Base-by-base conservation (phyloP, 2,113 vertebrate species). In the Amblyopsis rosae region DNA sequence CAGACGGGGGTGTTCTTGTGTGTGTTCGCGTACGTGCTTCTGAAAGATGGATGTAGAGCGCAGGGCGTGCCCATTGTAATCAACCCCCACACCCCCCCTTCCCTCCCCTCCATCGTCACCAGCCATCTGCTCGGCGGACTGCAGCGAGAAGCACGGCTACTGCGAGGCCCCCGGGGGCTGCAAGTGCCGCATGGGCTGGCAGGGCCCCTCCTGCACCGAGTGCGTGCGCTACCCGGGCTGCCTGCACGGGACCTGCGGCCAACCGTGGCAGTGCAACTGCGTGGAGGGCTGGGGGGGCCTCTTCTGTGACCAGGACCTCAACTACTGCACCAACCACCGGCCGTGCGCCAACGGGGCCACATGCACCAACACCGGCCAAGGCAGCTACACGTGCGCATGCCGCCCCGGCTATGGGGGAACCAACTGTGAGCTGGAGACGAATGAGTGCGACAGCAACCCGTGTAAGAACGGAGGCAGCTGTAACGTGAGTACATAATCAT, bases 391-490 rank as follows among this genome's bases (percentile, higher is more conserved):
- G 26, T 95, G 94, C 73, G 83, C 92, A 56, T 93, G 93, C 86
- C 86, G 87, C 58, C 86, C 94, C 0, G 92, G 93, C 11, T 94
- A 91, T 35, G 92, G 90, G 1, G 91, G 92, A 2, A 81, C 86
- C 49, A 92, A 91, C 82, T 97, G 96, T 19, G 93, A 95, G 15
- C 76, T 91, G 12, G 91, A 96, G 15, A 94, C 92, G 63, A 96
- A 95, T 33, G 93, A 95, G 75, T 97, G 95, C 11, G 95, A 95
- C 62, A 95, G 94, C 83, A 95, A 95, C 86, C 96, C 96, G 0
- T 97, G 96, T 90, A 94, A 94, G 87, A 97, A 96, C 0, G 95
- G 96, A 54, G 96, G 96, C 83, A 97, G 96, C 85, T 97, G 96
- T 65, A 95, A 91, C 1, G 96, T 97, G 83, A 93, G 95, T 93